Evolutionary conservation across 2,888 invertebrate genomes (phyloP).

Genomic region (Dioctria linearis): DNA sequence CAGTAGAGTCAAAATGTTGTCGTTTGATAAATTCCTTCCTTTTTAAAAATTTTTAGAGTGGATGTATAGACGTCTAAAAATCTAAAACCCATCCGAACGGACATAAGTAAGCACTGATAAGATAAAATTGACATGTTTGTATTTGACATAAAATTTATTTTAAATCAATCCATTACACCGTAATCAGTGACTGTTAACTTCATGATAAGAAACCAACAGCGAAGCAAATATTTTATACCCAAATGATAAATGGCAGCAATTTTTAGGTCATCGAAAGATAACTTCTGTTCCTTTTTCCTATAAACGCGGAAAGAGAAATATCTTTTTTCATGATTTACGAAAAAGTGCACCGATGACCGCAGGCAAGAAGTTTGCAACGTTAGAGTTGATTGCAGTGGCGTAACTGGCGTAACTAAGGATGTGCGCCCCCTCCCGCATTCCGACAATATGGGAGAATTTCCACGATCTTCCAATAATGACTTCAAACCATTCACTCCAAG

Average conservation of each 20-base stretch:
- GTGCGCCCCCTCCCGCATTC: too few relatives aligned
- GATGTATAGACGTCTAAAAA: background rate
- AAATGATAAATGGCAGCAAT: background rate
- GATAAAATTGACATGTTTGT: background rate
- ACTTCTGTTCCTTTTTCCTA: too few relatives aligned
- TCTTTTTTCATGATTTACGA: too few relatives aligned
- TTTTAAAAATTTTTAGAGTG: background rate
- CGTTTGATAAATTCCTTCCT: background rate
- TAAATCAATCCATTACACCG: background rate
- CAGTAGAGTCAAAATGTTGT: background rate
- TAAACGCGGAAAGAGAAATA: too few relatives aligned
- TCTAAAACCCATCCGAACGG: background rate
- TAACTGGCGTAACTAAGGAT: too few relatives aligned
- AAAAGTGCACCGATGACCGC: too few relatives aligned
- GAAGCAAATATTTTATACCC: background rate
- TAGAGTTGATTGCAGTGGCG: too few relatives aligned
- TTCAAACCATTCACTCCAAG: too few relatives aligned
- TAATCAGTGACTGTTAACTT: background rate
- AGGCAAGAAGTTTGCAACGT: too few relatives aligned
- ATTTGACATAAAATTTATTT: background rate
- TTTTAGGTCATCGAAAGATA: background rate
- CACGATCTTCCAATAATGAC: too few relatives aligned
- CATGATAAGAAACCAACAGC: conserved; percentile 1
- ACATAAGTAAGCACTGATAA: background rate
- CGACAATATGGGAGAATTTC: too few relatives aligned